Evolutionary conservation across 23 tunicate genomes (phyloP).

Genomic region (Phallusia fumigata): DNA sequence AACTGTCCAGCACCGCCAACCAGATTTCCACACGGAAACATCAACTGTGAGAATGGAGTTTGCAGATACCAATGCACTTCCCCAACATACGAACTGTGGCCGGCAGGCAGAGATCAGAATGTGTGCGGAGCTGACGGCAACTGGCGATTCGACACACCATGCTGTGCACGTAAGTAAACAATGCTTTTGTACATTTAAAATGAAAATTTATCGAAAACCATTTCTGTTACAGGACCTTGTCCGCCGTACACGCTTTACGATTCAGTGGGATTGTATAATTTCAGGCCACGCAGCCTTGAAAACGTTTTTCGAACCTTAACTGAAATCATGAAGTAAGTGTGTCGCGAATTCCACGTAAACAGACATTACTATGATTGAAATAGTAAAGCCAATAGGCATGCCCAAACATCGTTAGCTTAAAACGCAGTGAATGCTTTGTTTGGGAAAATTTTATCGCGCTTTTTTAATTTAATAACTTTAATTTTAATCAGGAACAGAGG

Average conservation of each 20-base stretch:
- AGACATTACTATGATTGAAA: too few relatives aligned
- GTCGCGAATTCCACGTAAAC: too few relatives aligned
- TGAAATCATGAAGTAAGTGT: too few relatives aligned
- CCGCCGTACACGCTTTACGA: neutral
- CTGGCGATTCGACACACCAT: neutral
- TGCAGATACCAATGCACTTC: slow-evolving; percentile 4
- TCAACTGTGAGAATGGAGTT: neutral
- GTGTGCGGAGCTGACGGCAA: neutral
- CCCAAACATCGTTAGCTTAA: too few relatives aligned
- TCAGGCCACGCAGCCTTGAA: too few relatives aligned
- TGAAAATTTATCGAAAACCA: too few relatives aligned
- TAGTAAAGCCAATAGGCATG: too few relatives aligned
- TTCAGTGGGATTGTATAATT: neutral
- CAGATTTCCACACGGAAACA: neutral
- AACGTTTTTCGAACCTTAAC: too few relatives aligned
- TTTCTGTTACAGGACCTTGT: slow-evolving; percentile 3
- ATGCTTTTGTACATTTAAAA: neutral
- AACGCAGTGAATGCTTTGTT: too few relatives aligned
- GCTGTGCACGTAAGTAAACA: neutral
- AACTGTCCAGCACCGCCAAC: neutral
- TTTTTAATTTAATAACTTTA: too few relatives aligned
- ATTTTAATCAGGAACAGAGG: too few relatives aligned
- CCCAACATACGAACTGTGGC: neutral
- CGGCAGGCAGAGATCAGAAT: neutral
- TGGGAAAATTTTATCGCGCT: too few relatives aligned